Base-by-base conservation (phyloP, 2,113 vertebrate species). In the Puffinus mauretanicus region DNA sequence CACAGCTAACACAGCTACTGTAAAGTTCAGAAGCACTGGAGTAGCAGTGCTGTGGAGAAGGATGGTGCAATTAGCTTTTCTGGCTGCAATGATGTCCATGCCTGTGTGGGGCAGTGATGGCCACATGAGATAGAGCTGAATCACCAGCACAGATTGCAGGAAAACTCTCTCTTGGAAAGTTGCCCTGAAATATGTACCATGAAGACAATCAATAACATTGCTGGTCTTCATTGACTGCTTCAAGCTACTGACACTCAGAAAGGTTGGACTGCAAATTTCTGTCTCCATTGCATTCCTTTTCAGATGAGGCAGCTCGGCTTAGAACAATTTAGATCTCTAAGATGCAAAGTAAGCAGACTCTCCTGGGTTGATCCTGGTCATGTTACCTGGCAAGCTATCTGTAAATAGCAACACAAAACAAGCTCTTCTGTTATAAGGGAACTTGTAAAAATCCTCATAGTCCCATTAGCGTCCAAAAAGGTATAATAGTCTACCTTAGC, bases 151-250 rank as follows among this genome's bases (percentile, higher is more conserved):
- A 3, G 38, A 14, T 55, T 60, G 81, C 11, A 25, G 44, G 54
- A 70, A 70, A 73, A 27, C 10, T 14, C 9, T 34, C 10, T 61
- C 10, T n/a, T 64, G 44, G 20, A 29, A 85, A 65, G 13, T 15
- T 77, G 16, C 25, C 10, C 52, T 69, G 22, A 42, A 79, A n/a
- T n/a, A 17, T 0, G 0, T 25, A 4, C 17, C 5, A 5, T 21
- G n/a, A 36, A 71, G 27, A 16, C 51, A 25, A n/a, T 30, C 49
- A 42, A 16, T 54, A 51, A 55, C 4, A 4, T 46, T 70, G 30
- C 46, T 66, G 66, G 10, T 44, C 10, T 92, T 64, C 27, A n/a
- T 47, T 22, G 25, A 3, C 34, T 7, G 6, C 38, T 72, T 67
- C 19, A 60, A 64, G 26, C 25, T 71, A 4, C 19, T 67, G 79